phyloP scores from a whole-genome alignment of 2,797 vertebrate genomes.

The Cryptoblepharus egeriae region DNA sequence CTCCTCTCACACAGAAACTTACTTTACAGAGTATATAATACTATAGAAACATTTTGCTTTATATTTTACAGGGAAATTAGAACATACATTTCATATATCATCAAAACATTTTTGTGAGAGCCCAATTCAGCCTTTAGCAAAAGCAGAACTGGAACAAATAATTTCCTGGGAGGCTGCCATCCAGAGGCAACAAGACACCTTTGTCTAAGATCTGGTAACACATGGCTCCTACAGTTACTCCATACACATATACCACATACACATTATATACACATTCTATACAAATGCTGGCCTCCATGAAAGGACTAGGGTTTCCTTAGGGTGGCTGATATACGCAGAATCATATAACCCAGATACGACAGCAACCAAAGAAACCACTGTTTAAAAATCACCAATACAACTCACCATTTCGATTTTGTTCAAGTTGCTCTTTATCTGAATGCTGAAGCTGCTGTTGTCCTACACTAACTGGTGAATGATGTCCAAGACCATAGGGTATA shows the following conservation, averaged over 20 bases:
- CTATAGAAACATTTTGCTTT: not conserved
- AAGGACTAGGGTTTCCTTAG: not conserved
- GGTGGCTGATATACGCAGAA: not conserved
- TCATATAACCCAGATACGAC: not conserved
- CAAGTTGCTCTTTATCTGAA: slow-evolving; percentile 92
- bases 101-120: not conserved
- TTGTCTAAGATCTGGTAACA: not conserved
- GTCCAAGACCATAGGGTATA: slow-evolving; percentile 89
- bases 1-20: not conserved
- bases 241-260: too few relatives aligned
- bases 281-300: not conserved
- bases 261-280: not conserved
- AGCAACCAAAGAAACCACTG: too few relatives aligned
- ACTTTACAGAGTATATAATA: not conserved
- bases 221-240: not conserved
- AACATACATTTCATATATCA: not conserved
- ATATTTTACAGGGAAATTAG: not conserved
- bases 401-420: slow-evolving; percentile 89
- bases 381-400: not conserved
- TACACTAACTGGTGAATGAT: slow-evolving; percentile 90
- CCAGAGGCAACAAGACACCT: not conserved
- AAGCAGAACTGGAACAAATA: not conserved
- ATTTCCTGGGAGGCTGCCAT: not conserved
- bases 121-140: not conserved
- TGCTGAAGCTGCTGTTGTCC: slow-evolving; percentile 79